phyloP scores from a whole-genome alignment of 2,113 vertebrate genomes.

The Hippocampus comes region DNA sequence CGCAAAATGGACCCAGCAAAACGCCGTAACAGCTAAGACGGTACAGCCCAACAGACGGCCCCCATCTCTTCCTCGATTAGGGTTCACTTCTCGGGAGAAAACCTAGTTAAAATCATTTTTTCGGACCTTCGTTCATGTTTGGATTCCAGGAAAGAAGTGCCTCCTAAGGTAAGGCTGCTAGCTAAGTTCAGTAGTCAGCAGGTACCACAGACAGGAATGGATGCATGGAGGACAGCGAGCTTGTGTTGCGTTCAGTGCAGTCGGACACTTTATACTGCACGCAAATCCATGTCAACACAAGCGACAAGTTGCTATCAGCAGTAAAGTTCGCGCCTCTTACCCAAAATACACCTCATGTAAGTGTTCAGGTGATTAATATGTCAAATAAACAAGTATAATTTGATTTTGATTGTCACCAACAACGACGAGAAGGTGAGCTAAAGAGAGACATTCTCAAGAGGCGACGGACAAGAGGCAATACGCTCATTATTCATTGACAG shows the following conservation, averaged over 20 bases:
- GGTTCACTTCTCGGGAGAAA: slow-evolving; percentile 25
- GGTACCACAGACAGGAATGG: slow-evolving; percentile 63
- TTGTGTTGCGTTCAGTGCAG: slow-evolving; percentile 30
- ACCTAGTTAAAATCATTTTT: slow-evolving; percentile 44
- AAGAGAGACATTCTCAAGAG: neutral
- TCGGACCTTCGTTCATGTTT: slow-evolving; percentile 35
- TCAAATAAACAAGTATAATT: neutral
- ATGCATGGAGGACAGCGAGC: slow-evolving; percentile 59
- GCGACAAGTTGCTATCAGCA: neutral
- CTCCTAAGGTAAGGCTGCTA: slow-evolving; percentile 57
- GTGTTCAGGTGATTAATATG: neutral
- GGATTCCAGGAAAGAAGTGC: slow-evolving; percentile 47
- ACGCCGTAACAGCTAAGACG: slow-evolving; percentile 51
- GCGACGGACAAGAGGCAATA: neutral
- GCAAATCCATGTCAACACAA: neutral
- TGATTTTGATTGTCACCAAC: neutral
- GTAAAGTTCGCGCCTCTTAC: neutral
- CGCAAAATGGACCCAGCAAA: slow-evolving; percentile 67
- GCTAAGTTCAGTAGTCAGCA: slow-evolving; percentile 67
- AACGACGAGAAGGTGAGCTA: neutral
- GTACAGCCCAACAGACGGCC: slow-evolving; percentile 27
- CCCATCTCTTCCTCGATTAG: slow-evolving; percentile 34
- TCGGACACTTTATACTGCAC: slow-evolving; percentile 27
- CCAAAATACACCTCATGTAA: neutral
- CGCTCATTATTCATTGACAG: rapidly evolving